Evolutionary conservation across 2,113 vertebrate species (phyloP), one percentile per base, ranked within the genome.

Genomic region (Mystacornis crossleyi): DNA sequence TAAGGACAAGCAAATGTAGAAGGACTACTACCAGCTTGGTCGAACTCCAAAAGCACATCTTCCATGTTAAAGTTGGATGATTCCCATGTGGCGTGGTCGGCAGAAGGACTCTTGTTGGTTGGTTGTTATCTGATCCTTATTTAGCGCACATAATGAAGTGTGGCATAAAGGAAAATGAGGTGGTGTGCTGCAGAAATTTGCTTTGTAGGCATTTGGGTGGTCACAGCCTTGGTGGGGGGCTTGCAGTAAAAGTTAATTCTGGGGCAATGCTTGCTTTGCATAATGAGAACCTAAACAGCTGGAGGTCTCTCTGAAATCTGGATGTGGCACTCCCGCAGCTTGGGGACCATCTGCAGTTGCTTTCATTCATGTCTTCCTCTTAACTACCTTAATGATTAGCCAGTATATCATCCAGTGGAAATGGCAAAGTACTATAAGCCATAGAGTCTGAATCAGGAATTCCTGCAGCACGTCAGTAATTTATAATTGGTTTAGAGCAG

Each of bases 281-380:
- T 36, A 62, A 86, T 29, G 57, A 94, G 77, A 74, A 40, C 7
- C 36, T 61, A 18, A 89, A 47, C 90, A 93, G 89, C 60, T 72
- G 91, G 87, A 88, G 54, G 47, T 55, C 85, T 82, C 31, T 75
- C 81, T 78, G 50, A 95, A 87, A 90, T 87, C 42, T 77, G 73
- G 42, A 85, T 85, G 29, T 58, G 40, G 72, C 38, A 40, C 83
- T 89, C 61, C 53, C 86, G 83, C 77, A 92, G 83, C 53, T 81
- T 71, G 53, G 72, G 77, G 74, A 75, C 20, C 91, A 96, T 96
- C 93, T 96, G 93, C 62, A 94, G 61, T 66, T 47, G 93, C 74
- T 96, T 94, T 82, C 66, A 66, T 85, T 93, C 79, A 55, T 96
- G 93, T 91, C 34, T 73, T 95, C 73, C 58, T 75, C 78, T 81